A percentile compares a stretch with the other conserved stretches of the same genome.
phyloP scores from a whole-genome alignment of 1,140 invertebrate species.

The Psilanteris sp. region DNA sequence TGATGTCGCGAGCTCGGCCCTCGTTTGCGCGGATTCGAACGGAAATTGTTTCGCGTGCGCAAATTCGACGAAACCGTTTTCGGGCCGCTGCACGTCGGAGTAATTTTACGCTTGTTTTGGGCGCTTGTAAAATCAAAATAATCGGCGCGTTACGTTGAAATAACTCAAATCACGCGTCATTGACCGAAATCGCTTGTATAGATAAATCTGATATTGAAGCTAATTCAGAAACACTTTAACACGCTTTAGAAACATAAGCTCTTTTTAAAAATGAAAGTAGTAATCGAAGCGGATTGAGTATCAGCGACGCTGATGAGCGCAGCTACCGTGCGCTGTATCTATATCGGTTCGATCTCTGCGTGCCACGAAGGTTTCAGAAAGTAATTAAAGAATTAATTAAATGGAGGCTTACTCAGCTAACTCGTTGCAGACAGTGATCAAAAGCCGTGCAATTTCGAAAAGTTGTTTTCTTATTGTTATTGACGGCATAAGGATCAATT shows the following conservation, averaged over 20 bases:
- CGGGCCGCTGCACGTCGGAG: too few species aligned
- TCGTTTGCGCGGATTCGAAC: too few species aligned
- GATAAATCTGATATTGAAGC: conserved; percentile 8
- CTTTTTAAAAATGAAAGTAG: conserved; percentile 58
- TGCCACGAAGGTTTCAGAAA: conserved; percentile 60
- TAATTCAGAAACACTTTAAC: conserved; percentile 49
- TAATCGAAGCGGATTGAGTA: conserved; percentile 63
- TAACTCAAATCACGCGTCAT: too few species aligned
- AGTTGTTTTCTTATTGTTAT: conserved; percentile 40
- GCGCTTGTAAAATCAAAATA: too few species aligned
- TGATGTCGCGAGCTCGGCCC: too few species aligned
- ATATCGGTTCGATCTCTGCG: conserved; percentile 57
- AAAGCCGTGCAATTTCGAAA: conserved; percentile 55
- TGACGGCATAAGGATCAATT: conserved; percentile 55
- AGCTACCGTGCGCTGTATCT: conserved; percentile 62
- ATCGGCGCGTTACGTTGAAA: too few species aligned
- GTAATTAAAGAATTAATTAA: conserved; percentile 70
- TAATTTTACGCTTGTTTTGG: too few species aligned
- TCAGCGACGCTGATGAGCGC: conserved; percentile 51
- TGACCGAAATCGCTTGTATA: too few species aligned
- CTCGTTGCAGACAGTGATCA: conserved; percentile 57
- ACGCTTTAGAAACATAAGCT: conserved; percentile 51
- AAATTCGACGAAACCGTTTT: too few species aligned
- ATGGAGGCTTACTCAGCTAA: conserved; percentile 68
- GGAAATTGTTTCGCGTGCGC: too few species aligned